Percentiles rank a stretch among this genome's conserved stretches.
phyloP scores from a whole-genome alignment of 2,113 vertebrate genomes.

The Anarhynchus alexandrinus region DNA sequence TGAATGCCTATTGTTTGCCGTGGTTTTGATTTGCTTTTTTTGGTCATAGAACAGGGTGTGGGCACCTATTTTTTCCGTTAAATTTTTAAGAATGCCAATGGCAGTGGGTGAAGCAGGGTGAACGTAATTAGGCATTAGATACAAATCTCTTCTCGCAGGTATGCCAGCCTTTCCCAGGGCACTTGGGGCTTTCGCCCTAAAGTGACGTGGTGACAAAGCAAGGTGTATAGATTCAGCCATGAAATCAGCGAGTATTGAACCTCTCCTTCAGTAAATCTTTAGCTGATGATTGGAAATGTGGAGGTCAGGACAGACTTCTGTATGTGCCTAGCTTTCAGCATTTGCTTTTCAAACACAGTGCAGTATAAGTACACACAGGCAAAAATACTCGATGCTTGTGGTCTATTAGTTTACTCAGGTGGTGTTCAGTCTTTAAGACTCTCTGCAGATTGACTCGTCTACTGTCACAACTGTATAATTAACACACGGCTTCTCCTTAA shows the following conservation, averaged over 20 bases:
- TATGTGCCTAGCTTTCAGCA: background rate
- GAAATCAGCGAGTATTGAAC: background rate
- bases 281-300: background rate
- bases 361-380: background rate
- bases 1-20: slow-evolving; percentile 58
- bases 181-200: background rate
- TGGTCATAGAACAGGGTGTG: slow-evolving; percentile 31
- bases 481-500: background rate
- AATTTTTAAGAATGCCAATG: background rate
- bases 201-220: background rate
- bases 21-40: background rate
- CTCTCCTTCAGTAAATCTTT: background rate
- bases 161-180: background rate
- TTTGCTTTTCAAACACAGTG: background rate
- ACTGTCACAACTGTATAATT: background rate
- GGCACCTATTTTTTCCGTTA: slow-evolving; percentile 36
- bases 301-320: background rate
- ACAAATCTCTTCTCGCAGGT: background rate
- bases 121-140: background rate
- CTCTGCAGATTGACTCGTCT: background rate
- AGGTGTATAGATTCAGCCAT: background rate
- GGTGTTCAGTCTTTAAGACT: background rate
- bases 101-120: background rate
- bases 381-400: background rate
- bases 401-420: background rate